Conservation (phyloP, 2,888 invertebrate genomes). For the Halictus ligatus region DNA sequence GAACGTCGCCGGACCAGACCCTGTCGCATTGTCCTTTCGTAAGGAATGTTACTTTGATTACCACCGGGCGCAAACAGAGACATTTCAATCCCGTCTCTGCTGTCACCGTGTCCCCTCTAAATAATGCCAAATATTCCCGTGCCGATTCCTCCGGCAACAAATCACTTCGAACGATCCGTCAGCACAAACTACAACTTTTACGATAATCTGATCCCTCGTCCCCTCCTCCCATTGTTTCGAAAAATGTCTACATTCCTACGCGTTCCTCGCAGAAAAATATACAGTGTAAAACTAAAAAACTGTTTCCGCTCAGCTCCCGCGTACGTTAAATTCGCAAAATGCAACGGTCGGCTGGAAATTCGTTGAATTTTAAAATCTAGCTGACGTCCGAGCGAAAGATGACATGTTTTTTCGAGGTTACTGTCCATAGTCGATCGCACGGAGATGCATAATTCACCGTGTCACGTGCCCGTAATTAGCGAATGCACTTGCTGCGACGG, state of each 20-base stretch:
- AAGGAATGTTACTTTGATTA: conserved; percentile 61
- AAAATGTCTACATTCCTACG: no score
- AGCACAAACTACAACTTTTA: no score
- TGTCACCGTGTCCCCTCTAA: conserved; percentile 15
- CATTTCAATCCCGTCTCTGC: conserved; percentile 45
- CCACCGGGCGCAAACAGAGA: conserved; percentile 42
- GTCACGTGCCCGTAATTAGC: background rate
- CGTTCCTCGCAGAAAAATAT: no score
- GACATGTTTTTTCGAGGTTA: background rate
- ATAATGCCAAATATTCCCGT: conserved; percentile 23
- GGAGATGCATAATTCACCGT: background rate
- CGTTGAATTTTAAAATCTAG: no score
- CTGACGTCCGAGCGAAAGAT: background rate
- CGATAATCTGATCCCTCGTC: no score
- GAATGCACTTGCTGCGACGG: background rate
- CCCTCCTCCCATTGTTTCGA: no score
- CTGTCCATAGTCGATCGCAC: background rate
- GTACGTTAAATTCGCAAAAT: no score
- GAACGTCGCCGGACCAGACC: conserved; percentile 61
- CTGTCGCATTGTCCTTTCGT: conserved; percentile 63
- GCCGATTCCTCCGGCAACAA: conserved; percentile 2
- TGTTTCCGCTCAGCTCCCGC: no score
- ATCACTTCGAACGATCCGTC: background rate
- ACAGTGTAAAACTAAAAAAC: no score
- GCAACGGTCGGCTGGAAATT: no score